phyloP scores from a whole-genome alignment of 1,140 invertebrate species.

The Propsilocerus akamusi region DNA sequence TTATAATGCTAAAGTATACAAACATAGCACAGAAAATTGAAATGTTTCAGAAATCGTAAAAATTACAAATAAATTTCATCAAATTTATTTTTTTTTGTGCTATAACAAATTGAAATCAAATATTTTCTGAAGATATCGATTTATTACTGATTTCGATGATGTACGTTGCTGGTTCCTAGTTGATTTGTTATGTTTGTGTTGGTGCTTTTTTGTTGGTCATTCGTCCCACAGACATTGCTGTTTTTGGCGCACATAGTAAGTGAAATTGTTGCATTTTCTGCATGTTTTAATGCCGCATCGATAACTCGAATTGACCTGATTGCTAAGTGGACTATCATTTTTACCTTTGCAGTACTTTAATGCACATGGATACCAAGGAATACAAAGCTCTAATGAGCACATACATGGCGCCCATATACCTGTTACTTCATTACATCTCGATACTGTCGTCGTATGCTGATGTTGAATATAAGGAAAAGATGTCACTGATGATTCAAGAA shows the following conservation, averaged over 20 bases:
- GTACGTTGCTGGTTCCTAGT: not conserved
- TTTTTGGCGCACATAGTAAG: conserved; percentile 65
- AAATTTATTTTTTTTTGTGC: not conserved
- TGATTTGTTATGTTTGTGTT: not conserved
- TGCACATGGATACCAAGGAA: conserved; percentile 81
- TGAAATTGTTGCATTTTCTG: conserved; percentile 69
- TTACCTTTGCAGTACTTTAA: conserved; percentile 79
- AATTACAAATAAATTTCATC: conserved; percentile 4
- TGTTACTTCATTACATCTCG: conserved; percentile 40
- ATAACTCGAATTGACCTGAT: conserved; percentile 38
- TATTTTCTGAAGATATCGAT: not conserved
- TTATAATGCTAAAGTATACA: no score
- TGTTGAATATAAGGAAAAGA: conserved; percentile 30
- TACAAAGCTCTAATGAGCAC: conserved; percentile 67
- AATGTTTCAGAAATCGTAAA: not conserved
- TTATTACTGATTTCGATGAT: not conserved
- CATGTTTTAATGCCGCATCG: conserved; percentile 92
- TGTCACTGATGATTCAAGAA: conserved; percentile 30
- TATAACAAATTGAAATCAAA: not conserved
- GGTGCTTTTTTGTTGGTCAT: conserved; percentile 29
- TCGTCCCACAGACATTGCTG: conserved; percentile 76
- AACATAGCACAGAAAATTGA: no score
- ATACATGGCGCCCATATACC: conserved; percentile 49
- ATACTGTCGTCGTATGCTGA: conserved; percentile 19
- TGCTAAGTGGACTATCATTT: conserved; percentile 16